Base-by-base conservation (phyloP, 2,797 vertebrate species). In the Melanotaenia parkinsoni region DNA sequence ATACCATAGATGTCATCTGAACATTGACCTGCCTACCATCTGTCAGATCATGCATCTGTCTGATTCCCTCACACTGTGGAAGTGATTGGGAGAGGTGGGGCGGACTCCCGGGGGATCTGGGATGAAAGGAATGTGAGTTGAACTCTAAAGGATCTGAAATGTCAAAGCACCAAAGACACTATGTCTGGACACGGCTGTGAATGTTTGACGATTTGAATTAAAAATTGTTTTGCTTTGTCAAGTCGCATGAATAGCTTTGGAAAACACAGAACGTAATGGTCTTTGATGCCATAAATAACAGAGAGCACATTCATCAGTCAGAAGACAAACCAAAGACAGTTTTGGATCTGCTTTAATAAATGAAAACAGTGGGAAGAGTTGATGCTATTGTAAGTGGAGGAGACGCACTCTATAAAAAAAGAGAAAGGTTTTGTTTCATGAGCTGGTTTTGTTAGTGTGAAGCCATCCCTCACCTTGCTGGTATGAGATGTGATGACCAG, bases 41-140 rank as follows among this genome's bases (percentile, higher is more conserved):
- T 89, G 84, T 85, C 76, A 47, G 72, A 75, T 82, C 76, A 65
- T 80, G 90, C 91, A 91, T 92, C 92, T 93, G 92, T 89, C 90
- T 62, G 74, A 81, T 80, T 86, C 83, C 73, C 63, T 94, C 91
- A 90, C 66, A 45, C 70, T 28, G 72, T 76, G 74, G 56, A 66
- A 72, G 83, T 60, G 83, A 89, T 82, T 62, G 64, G 80, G 82
- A 74, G 82, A 81, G 81, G 81, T 84, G 81, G 81, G 69, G 76
- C 57, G 0, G 63, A 84, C 72, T 85, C 76, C 82, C 24, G 75
- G 67, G 72, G 82, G 79, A 71, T 65, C 68, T 63, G 69, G 83
- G 86, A 84, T 86, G 89, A 91, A 89, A 89, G 89, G 90, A 93
- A 92, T 92, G 91, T 67, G 70, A 72, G 68, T 72, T 60, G 82